Evolutionary conservation across 1,140 invertebrate genomes (phyloP).

Genomic region (Aphelenchoides besseyi): DNA sequence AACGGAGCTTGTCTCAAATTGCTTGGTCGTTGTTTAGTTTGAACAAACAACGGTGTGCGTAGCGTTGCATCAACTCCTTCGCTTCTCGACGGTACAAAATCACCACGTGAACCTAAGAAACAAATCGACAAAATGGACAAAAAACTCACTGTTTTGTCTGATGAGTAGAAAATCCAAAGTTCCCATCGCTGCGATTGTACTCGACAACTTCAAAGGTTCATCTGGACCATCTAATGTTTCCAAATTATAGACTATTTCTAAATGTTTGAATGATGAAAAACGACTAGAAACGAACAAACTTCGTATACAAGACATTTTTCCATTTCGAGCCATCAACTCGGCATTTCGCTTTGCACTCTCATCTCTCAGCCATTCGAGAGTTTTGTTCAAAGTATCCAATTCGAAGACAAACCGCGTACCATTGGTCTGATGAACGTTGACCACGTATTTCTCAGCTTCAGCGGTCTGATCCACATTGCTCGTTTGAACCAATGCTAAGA

Average conservation of each 20-base stretch:
- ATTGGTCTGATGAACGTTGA: conserved; percentile 22
- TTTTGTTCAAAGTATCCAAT: conserved; percentile 16
- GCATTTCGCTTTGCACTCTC: conserved; percentile 3
- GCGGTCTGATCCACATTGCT: background rate
- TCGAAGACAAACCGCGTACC: conserved; percentile 19
- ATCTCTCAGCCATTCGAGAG: conserved; percentile 29
- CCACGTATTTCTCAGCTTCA: conserved; percentile 21
- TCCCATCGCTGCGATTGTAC: conserved; percentile 23
- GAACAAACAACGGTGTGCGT: conserved; percentile 9
- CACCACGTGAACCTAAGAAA: conserved; percentile 26
- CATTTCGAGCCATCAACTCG: background rate
- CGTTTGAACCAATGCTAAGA: conserved; percentile 21
- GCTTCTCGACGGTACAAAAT: conserved; percentile 16
- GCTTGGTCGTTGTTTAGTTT: conserved; percentile 16
- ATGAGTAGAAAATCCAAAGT: conserved; percentile 31
- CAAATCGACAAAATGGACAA: background rate
- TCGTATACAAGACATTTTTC: too few relatives aligned
- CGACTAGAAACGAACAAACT: too few relatives aligned
- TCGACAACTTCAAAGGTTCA: conserved; percentile 26
- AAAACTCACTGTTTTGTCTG: conserved; percentile 23
- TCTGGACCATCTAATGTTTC: conserved; percentile 26
- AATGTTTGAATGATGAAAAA: conserved; percentile 3
- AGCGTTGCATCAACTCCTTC: background rate
- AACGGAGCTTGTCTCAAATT: conserved; percentile 26
- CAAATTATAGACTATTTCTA: conserved; percentile 8